Conservation (phyloP, 2,113 vertebrate genomes). For the Misgurnus anguillicaudatus region DNA sequence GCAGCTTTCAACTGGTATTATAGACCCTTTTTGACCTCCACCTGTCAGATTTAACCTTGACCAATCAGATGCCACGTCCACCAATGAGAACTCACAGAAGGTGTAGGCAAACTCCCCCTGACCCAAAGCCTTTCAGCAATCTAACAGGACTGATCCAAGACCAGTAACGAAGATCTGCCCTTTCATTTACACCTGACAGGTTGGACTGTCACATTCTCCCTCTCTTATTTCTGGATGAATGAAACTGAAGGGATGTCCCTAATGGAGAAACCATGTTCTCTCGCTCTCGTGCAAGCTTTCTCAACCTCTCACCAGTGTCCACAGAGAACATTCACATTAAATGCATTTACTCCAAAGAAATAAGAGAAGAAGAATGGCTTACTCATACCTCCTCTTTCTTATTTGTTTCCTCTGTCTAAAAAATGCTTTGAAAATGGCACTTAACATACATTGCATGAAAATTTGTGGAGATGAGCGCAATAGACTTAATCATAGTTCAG, state of each 20-base stretch:
- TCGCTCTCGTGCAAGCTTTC: slow-evolving; percentile 8
- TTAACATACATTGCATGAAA: slow-evolving; percentile 31
- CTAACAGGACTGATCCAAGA: background rate
- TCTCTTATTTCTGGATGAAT: slow-evolving; percentile 23
- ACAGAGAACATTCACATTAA: slow-evolving; percentile 3
- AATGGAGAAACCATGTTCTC: slow-evolving; percentile 46
- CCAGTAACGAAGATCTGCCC: background rate
- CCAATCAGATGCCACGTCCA: slow-evolving; percentile 8
- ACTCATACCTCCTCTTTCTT: background rate
- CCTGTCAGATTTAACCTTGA: background rate
- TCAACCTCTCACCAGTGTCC: slow-evolving; percentile 3
- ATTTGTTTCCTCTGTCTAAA: background rate
- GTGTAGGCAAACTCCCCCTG: background rate
- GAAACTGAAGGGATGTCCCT: slow-evolving; percentile 8
- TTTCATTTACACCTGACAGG: slow-evolving; percentile 29
- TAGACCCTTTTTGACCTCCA: background rate
- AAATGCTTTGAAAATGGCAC: slow-evolving; percentile 22
- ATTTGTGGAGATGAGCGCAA: slow-evolving; percentile 11
- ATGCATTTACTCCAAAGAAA: background rate
- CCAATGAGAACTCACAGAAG: slow-evolving; percentile 15
- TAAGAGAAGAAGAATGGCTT: background rate
- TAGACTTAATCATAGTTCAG: no score
- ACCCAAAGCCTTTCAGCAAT: slow-evolving; percentile 3
- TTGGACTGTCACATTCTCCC: slow-evolving; percentile 22
- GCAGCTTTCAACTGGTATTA: background rate